A percentile compares a stretch with the other conserved stretches of the same genome.
These are phyloP conservation scores for Cololabis saira DNA, from an alignment of 2,113 vertebrate species.

Conservation along the genomic window DNA sequence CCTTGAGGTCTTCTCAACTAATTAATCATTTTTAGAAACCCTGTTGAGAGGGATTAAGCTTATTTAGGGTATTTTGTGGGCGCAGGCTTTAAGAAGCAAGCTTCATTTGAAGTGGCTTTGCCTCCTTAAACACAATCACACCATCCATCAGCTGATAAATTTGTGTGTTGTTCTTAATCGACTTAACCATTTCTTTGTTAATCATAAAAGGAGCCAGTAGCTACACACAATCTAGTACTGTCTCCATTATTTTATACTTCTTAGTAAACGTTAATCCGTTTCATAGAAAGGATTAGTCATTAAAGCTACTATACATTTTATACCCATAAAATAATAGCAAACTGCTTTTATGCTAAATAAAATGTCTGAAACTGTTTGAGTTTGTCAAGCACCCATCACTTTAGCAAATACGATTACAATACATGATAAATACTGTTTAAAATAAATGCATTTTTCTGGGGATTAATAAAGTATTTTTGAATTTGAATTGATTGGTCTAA, in stretches of 20 bases:
- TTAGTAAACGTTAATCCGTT: too few species aligned
- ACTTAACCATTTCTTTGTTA: slow-evolving; percentile 1
- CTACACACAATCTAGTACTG: background rate
- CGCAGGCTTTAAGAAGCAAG: slow-evolving; percentile 17
- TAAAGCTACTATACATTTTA: too few species aligned
- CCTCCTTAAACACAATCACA: slow-evolving; percentile 30
- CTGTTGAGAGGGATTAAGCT: slow-evolving; percentile 38
- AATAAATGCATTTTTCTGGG: too few species aligned
- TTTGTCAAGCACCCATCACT: too few species aligned
- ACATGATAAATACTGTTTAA: too few species aligned
- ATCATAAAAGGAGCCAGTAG: background rate
- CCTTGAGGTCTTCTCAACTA: background rate
- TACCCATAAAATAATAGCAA: too few species aligned
- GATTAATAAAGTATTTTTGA: too few species aligned
- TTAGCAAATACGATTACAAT: too few species aligned
- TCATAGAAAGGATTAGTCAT: too few species aligned
- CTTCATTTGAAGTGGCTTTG: slow-evolving; percentile 34
- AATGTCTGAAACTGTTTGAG: too few species aligned
- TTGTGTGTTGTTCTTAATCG: slow-evolving; percentile 1
- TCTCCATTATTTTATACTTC: background rate
- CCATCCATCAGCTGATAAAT: slow-evolving; percentile 22
- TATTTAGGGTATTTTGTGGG: slow-evolving; percentile 8
- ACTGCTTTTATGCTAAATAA: too few species aligned
- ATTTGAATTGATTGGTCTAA: too few species aligned
- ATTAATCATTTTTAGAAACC: slow-evolving; percentile 14